phyloP scores from a whole-genome alignment of 2,113 vertebrate species.

The Arothron firmamentum region DNA sequence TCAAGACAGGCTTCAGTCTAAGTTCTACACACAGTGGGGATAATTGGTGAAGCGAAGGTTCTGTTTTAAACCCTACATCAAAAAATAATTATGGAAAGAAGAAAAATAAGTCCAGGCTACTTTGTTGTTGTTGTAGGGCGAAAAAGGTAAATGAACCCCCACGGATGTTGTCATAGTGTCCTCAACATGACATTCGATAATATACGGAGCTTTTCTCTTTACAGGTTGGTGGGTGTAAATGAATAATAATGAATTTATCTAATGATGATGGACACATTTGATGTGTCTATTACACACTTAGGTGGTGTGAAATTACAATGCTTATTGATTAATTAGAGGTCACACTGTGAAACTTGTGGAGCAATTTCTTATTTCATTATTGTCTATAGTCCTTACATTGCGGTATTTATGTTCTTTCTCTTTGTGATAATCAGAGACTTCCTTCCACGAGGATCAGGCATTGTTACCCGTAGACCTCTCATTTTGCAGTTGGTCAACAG shows the following conservation, averaged over 20 bases:
- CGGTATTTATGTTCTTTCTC: slow-evolving; percentile 9
- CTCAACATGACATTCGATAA: too few relatives aligned
- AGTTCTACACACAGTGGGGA: too few relatives aligned
- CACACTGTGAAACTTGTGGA: slow-evolving; percentile 19
- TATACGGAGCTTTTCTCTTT: too few relatives aligned
- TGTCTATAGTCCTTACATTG: neutral
- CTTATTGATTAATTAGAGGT: slow-evolving; percentile 34
- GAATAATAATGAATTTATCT: slow-evolving; percentile 25
- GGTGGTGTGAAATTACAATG: slow-evolving; percentile 38
- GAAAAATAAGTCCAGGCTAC: too few relatives aligned
- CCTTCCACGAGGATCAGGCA: slow-evolving; percentile 93
- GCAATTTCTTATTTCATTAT: neutral
- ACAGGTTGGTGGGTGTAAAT: too few relatives aligned
- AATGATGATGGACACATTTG: slow-evolving; percentile 48
- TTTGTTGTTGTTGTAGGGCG: too few relatives aligned
- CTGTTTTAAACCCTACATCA: too few relatives aligned
- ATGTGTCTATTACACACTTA: slow-evolving; percentile 39
- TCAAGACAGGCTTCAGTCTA: too few relatives aligned
- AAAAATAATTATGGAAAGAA: too few relatives aligned
- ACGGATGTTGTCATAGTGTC: too few relatives aligned
- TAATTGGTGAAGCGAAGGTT: too few relatives aligned
- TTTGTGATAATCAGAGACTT: slow-evolving; percentile 82
- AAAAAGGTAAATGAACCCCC: too few relatives aligned
- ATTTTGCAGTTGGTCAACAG: slow-evolving; percentile 96
- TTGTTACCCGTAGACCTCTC: slow-evolving; percentile 92